A percentile compares a stretch with the other conserved stretches of the same genome.
phyloP scores from a whole-genome alignment of 2,888 invertebrate genomes.

The Acanthosepion esculentum region DNA sequence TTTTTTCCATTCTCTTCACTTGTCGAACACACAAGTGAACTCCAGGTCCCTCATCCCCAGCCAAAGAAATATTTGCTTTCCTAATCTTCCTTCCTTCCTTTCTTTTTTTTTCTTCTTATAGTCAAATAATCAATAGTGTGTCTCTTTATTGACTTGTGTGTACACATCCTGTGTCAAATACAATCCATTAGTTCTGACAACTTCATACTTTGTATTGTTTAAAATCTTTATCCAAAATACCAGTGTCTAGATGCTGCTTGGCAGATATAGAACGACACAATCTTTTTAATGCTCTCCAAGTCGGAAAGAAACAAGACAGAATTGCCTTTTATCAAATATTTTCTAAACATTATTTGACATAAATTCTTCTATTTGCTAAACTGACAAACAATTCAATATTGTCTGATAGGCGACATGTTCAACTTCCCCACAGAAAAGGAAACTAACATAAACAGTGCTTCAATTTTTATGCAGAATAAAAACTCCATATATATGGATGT shows the following conservation, averaged over 20 bases:
- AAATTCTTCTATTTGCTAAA: neutral
- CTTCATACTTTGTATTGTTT: neutral
- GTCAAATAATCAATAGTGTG: neutral
- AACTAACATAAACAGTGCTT: no score
- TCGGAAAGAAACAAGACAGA: neutral
- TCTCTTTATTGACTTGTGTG: neutral
- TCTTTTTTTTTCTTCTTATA: neutral
- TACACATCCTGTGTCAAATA: neutral
- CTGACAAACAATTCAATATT: constrained; percentile 5
- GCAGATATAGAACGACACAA: neutral
- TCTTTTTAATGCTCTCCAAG: neutral
- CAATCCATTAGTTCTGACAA: neutral
- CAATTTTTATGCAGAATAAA: no score
- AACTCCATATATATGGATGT: no score
- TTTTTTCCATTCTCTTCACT: neutral
- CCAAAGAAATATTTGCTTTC: neutral
- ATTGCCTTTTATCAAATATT: neutral
- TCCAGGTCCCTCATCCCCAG: neutral
- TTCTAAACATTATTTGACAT: neutral
- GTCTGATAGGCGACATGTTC: neutral
- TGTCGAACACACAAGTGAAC: neutral
- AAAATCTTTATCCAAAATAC: neutral
- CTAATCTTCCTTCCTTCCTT: neutral
- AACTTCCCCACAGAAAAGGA: neutral
- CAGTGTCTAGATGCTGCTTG: neutral